phyloP scores from a whole-genome alignment of 2,797 vertebrate species.

The Gymnoscopelus braueri region DNA sequence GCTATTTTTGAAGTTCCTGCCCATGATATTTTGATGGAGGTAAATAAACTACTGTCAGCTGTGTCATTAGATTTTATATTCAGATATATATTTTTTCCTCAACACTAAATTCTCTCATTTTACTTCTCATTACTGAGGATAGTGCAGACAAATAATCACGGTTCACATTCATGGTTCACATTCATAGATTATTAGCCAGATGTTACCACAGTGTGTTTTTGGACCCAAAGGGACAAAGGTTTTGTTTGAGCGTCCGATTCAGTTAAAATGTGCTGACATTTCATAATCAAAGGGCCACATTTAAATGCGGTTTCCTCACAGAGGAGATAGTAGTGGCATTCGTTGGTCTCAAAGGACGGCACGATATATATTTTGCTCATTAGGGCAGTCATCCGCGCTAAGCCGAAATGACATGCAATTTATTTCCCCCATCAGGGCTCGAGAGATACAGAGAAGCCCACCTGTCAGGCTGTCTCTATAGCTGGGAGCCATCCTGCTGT shows the following conservation, averaged over 20 bases:
- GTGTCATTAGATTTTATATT: too few relatives aligned
- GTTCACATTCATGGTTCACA: too few relatives aligned
- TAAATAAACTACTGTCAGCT: too few relatives aligned
- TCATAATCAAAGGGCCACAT: conserved; percentile 42
- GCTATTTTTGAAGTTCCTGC: too few relatives aligned
- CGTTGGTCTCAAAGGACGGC: conserved; percentile 28
- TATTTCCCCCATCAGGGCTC: conserved; percentile 59
- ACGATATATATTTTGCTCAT: conserved; percentile 55
- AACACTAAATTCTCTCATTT: too few relatives aligned
- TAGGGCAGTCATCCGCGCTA: conserved; percentile 52
- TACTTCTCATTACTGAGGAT: too few relatives aligned
- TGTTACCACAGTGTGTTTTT: conserved; percentile 15
- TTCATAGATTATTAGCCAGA: conserved; percentile 20
- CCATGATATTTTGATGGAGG: too few relatives aligned
- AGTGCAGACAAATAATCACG: too few relatives aligned
- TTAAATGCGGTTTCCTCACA: conserved; percentile 45
- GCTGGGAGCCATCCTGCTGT: conserved; percentile 23
- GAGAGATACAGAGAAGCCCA: conserved; percentile 37
- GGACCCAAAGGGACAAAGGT: conserved; percentile 11
- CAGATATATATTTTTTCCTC: too few relatives aligned
- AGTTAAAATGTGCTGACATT: conserved; percentile 35
- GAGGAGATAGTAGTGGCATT: conserved; percentile 17
- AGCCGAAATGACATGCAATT: conserved; percentile 68
- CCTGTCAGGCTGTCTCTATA: conserved; percentile 60
- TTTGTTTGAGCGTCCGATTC: conserved; percentile 37